Conservation (phyloP, 2,888 invertebrate species). For the Pseudoips prasinana region DNA sequence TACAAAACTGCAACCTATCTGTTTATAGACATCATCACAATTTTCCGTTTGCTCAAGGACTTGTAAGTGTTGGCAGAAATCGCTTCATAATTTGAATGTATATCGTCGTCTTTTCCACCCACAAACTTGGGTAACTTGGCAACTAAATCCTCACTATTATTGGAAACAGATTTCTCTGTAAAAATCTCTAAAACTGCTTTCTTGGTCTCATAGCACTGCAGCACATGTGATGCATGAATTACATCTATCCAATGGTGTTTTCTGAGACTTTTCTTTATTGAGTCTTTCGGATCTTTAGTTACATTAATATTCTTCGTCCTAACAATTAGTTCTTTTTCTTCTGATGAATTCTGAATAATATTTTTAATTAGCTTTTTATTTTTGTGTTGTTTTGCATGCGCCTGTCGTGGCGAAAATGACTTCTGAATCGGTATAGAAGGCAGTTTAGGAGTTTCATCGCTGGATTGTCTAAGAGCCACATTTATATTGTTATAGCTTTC, state of each 20-base stretch:
- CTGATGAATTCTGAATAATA: slow-evolving; percentile 35
- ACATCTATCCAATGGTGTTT: not conserved
- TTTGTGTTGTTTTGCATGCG: not conserved
- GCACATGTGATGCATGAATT: slow-evolving; percentile 40
- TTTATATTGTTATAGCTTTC: too few species aligned
- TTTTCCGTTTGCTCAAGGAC: slow-evolving; percentile 33
- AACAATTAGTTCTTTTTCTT: slow-evolving; percentile 38
- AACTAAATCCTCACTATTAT: slow-evolving; percentile 45
- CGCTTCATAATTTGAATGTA: slow-evolving; percentile 33
- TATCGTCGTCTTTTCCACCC: slow-evolving; percentile 42
- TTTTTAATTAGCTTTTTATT: slow-evolving; percentile 32
- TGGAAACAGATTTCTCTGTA: slow-evolving; percentile 44
- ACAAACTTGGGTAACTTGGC: slow-evolving; percentile 62
- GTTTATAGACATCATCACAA: slow-evolving; percentile 40
- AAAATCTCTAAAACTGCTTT: slow-evolving; percentile 69
- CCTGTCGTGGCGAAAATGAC: slow-evolving; percentile 4
- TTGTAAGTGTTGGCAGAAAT: slow-evolving; percentile 29
- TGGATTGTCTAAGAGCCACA: too few species aligned
- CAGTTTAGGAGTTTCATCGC: too few species aligned
- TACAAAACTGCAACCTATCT: slow-evolving; percentile 18
- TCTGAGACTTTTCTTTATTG: not conserved
- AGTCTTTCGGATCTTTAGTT: not conserved
- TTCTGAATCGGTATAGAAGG: slow-evolving; percentile 1
- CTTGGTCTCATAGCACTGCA: slow-evolving; percentile 64
- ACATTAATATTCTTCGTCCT: slow-evolving; percentile 9